These are phyloP conservation scores for Mormyrus hasselquistii DNA, from an alignment of 2,797 vertebrate genomes.

Conservation along the genomic window DNA sequence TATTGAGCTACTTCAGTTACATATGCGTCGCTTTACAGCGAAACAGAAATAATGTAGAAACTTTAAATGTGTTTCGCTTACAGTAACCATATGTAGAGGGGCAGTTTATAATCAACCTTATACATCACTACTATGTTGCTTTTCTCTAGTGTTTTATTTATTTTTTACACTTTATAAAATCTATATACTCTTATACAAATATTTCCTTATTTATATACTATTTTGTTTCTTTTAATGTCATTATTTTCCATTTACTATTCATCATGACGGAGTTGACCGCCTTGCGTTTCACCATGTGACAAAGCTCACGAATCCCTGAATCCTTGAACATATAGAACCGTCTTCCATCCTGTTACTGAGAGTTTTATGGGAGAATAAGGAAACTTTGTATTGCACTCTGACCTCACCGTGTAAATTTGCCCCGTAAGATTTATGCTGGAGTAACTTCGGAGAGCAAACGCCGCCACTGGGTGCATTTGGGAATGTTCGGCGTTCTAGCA, in stretches of 20 bases:
- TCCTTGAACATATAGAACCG: background rate
- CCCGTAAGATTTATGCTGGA: background rate
- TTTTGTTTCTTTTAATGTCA: background rate
- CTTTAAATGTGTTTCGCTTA: constrained; percentile 1
- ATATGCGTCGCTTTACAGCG: background rate
- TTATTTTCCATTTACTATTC: background rate
- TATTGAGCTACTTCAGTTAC: background rate
- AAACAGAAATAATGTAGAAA: background rate
- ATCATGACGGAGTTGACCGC: background rate
- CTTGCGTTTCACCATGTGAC: background rate
- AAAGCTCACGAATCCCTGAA: background rate
- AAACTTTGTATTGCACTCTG: background rate
- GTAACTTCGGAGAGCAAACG: background rate
- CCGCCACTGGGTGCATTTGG: background rate
- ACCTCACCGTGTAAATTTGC: background rate
- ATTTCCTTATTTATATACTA: background rate
- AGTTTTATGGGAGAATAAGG: background rate
- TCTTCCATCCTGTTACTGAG: background rate
- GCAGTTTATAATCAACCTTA: background rate
- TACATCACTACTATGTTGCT: background rate
- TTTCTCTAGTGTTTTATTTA: background rate
- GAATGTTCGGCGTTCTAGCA: constrained; percentile 4
- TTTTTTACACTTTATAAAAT: background rate
- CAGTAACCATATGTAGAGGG: background rate
- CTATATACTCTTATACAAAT: too few species aligned